Conservation (phyloP, 2,113 vertebrate species). For the Daubentonia madagascariensis region DNA sequence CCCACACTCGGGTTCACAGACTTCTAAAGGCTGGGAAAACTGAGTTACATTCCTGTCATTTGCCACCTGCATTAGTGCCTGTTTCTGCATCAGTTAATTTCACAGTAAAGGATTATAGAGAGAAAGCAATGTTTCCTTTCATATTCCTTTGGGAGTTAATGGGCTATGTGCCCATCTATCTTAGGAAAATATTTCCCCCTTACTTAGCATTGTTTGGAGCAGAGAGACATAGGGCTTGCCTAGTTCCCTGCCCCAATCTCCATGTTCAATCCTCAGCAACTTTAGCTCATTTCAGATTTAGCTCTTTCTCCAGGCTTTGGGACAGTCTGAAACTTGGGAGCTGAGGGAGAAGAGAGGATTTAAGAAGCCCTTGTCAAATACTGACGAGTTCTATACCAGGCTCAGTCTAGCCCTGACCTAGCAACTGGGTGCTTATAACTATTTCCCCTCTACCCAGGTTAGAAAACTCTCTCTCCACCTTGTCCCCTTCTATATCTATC, state of each 20-base stretch:
- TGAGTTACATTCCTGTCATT: not conserved
- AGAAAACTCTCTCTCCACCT: not conserved
- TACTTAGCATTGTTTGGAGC: not conserved
- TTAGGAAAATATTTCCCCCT: not conserved
- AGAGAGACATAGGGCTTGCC: not conserved
- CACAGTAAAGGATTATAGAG: not conserved
- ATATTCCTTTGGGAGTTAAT: not conserved
- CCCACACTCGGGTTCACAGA: not conserved
- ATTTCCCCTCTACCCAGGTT: not conserved
- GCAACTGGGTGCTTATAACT: not conserved
- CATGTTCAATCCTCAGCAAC: not conserved
- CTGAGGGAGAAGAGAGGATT: not conserved
- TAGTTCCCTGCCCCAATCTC: not conserved
- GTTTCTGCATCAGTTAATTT: not conserved
- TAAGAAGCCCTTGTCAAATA: not conserved
- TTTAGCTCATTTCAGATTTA: not conserved
- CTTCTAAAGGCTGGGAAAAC: not conserved
- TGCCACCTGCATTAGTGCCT: not conserved
- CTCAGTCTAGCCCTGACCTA: not conserved
- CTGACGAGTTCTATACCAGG: not conserved
- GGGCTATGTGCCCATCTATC: not conserved
- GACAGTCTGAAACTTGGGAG: not conserved
- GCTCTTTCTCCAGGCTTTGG: not conserved
- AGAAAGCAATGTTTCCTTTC: not conserved
- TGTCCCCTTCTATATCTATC: not conserved